These are phyloP conservation scores for Orgyia antiqua DNA, from an alignment of 2,888 invertebrate species.

Conservation along the genomic window DNA sequence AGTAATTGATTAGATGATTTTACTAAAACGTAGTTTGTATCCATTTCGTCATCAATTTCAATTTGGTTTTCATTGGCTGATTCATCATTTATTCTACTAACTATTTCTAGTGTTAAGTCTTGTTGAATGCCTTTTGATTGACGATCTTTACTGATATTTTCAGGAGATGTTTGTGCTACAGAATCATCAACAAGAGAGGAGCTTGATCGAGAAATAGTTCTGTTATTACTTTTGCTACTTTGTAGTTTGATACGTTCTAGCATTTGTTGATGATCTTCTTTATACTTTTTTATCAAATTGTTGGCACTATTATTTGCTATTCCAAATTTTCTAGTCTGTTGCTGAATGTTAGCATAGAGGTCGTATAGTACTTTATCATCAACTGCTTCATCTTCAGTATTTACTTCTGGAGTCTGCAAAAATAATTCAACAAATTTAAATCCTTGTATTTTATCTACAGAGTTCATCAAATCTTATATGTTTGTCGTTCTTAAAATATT, in stretches of 20 bases:
- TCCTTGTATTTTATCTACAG: too few relatives aligned
- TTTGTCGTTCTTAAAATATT: too few relatives aligned
- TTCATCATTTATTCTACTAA: neutral
- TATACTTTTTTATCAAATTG: constrained; percentile 46
- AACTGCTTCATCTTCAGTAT: constrained; percentile 30
- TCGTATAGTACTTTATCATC: constrained; percentile 49
- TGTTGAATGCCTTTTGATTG: neutral
- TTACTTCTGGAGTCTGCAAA: constrained; percentile 44
- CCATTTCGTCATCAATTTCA: constrained; percentile 2
- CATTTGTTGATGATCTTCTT: constrained; percentile 41
- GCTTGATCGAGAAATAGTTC: constrained; percentile 25
- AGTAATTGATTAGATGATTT: constrained; percentile 42
- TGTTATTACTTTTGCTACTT: constrained; percentile 20
- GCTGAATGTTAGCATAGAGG: constrained; percentile 48
- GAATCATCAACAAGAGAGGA: constrained; percentile 15
- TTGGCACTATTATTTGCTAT: constrained; percentile 29
- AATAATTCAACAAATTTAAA: neutral
- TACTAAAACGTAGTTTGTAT: constrained; percentile 24
- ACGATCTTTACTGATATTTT: constrained; percentile 4
- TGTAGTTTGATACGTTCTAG: constrained; percentile 36
- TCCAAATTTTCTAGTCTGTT: constrained; percentile 40
- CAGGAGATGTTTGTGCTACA: constrained; percentile 6
- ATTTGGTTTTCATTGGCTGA: neutral
- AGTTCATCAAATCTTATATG: too few relatives aligned
- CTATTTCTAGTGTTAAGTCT: neutral